Conservation (phyloP, 2,888 invertebrate species). For the Tromatobia lineatoria region DNA sequence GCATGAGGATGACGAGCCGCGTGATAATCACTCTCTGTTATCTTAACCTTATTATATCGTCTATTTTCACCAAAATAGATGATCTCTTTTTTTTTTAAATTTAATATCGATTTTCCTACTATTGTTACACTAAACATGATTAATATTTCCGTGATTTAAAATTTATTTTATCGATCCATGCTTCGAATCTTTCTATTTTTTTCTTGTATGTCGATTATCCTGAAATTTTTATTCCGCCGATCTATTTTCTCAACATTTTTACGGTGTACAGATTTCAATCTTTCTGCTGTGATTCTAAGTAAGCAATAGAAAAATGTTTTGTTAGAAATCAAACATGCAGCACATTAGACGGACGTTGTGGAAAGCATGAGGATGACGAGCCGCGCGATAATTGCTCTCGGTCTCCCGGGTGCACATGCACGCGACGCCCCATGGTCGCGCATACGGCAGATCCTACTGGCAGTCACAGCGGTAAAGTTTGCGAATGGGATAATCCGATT, state of each 20-base stretch:
- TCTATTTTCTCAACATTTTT: neutral
- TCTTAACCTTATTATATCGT: no score
- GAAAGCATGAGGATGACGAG: slow-evolving; percentile 62
- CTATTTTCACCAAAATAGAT: no score
- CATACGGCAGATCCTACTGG: slow-evolving; percentile 61
- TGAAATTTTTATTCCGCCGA: no score
- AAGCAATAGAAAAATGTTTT: slow-evolving; percentile 36
- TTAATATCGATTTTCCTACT: no score
- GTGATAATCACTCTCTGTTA: slow-evolving; percentile 67
- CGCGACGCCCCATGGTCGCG: slow-evolving; percentile 50
- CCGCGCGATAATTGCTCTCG: slow-evolving; percentile 68
- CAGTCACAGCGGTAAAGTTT: slow-evolving; percentile 70
- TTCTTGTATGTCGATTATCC: no score
- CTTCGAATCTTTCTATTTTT: no score
- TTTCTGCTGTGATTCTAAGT: neutral
- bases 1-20: slow-evolving; percentile 61
- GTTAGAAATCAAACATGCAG: slow-evolving; percentile 47
- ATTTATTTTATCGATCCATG: no score
- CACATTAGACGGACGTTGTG: slow-evolving; percentile 42
- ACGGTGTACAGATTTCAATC: neutral
- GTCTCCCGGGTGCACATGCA: slow-evolving; percentile 53
- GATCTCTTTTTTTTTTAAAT: no score
- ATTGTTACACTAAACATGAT: no score
- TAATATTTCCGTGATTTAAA: no score
- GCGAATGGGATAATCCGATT: slow-evolving; percentile 68